These are phyloP conservation scores for Hormiphora californensis DNA, from an alignment of 37 sponge, comb jelly and placozoan species.

Conservation along the genomic window DNA sequence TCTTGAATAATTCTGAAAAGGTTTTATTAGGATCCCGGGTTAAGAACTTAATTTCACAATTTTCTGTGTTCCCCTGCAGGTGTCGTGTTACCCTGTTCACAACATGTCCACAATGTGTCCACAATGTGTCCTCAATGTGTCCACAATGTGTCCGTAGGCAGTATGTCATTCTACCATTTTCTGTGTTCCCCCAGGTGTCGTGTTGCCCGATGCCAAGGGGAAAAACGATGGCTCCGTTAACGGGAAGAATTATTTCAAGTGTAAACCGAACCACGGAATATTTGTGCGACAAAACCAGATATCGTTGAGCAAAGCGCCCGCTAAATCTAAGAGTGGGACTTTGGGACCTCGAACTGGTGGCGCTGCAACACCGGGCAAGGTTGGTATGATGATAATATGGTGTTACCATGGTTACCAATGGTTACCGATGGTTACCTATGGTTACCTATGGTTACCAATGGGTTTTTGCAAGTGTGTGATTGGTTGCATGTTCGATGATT, in stretches of 20 bases:
- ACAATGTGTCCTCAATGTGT: too few relatives aligned
- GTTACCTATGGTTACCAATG: background rate
- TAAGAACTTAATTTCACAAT: too few relatives aligned
- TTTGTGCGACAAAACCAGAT: conserved; percentile 71
- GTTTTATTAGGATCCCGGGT: too few relatives aligned
- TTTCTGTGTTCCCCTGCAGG: too few relatives aligned
- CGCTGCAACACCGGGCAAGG: background rate
- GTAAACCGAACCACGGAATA: conserved; percentile 76
- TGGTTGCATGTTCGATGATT: background rate
- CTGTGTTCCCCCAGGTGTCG: conserved; percentile 58
- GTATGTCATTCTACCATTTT: too few relatives aligned
- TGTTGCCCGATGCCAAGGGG: conserved; percentile 74
- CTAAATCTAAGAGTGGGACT: too few relatives aligned
- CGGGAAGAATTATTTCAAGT: conserved; percentile 78
- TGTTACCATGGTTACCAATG: background rate
- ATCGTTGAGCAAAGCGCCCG: too few relatives aligned
- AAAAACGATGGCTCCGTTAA: conserved; percentile 89
- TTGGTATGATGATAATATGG: background rate
- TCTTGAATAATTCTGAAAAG: too few relatives aligned
- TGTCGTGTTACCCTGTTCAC: too few relatives aligned
- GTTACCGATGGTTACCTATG: background rate
- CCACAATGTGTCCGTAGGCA: too few relatives aligned
- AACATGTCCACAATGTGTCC: too few relatives aligned
- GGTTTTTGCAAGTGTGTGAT: background rate
- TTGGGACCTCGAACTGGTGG: background rate